These are phyloP conservation scores for Leptodactylus fallax DNA, from an alignment of 2,797 vertebrate species.

Conservation along the genomic window DNA sequence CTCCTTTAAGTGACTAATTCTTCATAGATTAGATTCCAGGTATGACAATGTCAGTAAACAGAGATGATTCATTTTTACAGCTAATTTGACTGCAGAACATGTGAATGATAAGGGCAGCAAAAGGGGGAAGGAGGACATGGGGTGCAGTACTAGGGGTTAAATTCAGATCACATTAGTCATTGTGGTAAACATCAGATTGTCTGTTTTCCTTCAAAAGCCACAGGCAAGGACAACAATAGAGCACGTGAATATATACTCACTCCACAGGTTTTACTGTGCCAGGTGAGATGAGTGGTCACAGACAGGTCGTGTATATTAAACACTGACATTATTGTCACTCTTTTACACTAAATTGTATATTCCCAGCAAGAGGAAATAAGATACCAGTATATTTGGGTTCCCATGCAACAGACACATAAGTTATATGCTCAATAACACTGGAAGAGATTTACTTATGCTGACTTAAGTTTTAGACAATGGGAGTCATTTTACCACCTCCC, in stretches of 20 bases:
- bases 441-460: too few relatives aligned
- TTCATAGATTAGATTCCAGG: conserved; percentile 47
- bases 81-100: conserved; percentile 20
- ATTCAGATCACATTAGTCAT: conserved; percentile 46
- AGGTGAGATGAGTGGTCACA: background rate
- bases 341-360: background rate
- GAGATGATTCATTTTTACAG: conserved; percentile 55
- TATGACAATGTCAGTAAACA: conserved; percentile 59
- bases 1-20: conserved; percentile 46
- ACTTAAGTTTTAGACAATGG: too few relatives aligned
- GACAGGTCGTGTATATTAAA: background rate
- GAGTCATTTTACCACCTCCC: too few relatives aligned
- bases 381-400: background rate
- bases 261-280: background rate
- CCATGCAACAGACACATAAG: background rate
- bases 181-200: conserved; percentile 30
- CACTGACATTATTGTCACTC: background rate
- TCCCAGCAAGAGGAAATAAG: background rate
- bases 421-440: background rate
- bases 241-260: conserved; percentile 45
- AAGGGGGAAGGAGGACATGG: background rate
- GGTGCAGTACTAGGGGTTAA: conserved; percentile 45
- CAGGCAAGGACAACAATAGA: conserved; percentile 37
- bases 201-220: conserved; percentile 44
- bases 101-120: conserved; percentile 29